These are phyloP conservation scores for Torymus tubicola DNA, from an alignment of 2,888 invertebrate species.

Conservation along the genomic window DNA sequence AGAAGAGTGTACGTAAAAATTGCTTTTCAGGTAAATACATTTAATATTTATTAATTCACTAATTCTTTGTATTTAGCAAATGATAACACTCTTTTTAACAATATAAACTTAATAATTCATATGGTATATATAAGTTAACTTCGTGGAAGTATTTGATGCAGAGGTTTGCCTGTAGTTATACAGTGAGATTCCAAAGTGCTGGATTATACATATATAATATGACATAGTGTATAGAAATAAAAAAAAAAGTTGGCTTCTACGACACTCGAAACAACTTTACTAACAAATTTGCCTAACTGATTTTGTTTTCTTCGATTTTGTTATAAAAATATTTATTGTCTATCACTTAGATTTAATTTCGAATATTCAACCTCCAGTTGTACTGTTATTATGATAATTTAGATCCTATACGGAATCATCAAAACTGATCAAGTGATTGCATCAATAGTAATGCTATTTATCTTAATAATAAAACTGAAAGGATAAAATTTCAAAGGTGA, in stretches of 20 bases:
- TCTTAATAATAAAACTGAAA: neutral
- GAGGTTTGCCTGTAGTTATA: conserved; percentile 34
- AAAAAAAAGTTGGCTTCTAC: conserved; percentile 7
- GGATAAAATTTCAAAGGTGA: conserved; percentile 16
- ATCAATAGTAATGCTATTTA: neutral
- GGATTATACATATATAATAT: conserved; percentile 24
- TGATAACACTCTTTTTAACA: conserved; percentile 26
- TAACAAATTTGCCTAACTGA: conserved; percentile 7
- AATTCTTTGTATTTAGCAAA: conserved; percentile 21
- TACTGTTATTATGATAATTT: conserved; percentile 21
- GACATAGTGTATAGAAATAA: conserved; percentile 10
- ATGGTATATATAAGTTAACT: conserved; percentile 7
- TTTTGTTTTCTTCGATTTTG: conserved; percentile 4
- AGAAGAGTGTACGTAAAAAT: conserved; percentile 26
- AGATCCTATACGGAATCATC: neutral
- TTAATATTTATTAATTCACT: neutral
- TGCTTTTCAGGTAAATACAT: conserved; percentile 21
- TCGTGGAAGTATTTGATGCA: conserved; percentile 34
- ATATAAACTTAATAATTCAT: conserved; percentile 36
- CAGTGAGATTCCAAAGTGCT: conserved; percentile 29
- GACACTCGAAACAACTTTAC: neutral
- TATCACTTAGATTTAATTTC: conserved; percentile 23
- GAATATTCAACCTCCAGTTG: conserved; percentile 13
- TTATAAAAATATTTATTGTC: conserved; percentile 51
- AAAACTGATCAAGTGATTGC: neutral